Evolutionary conservation across 2,888 invertebrate genomes (phyloP), one percentile per base, ranked within the genome.

Genomic region (Polydrusus cervinus): DNA sequence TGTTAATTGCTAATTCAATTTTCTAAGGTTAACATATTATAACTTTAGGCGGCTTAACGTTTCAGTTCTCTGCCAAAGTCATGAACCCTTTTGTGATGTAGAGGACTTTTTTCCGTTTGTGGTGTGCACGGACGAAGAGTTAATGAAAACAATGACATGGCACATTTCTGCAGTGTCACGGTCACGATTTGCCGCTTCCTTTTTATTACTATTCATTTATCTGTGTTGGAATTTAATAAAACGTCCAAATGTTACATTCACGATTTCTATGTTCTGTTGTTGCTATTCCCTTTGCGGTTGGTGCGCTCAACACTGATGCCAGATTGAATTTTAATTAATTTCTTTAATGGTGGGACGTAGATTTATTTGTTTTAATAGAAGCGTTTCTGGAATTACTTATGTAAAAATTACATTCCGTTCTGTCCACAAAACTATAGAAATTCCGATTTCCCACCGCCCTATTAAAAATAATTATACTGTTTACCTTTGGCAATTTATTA

Each of bases 161-260:
- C 76, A 73, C 73, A 76, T 68, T 76, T 76, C 65, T 68, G 70
- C 76, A 70, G 76, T 76, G 76, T 76, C 76, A 76, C 73, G 76
- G 76, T 73, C 76, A 76, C 76, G 73, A 76, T 55, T 57, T 69
- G 75, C 76, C 70, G 65, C 73, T 76, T 73, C 72, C 73, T 76
- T 76, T 76, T 76, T 76, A 72, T 76, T 76, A 68, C 73, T 73
- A 76, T 76, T 76, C 76, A 76, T 76, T 76, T 76, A 76, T 76
- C 76, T 73, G 72, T 70, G 72, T 69, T 76, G 76, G 76, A 76
- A 76, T 76, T 76, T 76, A 76, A 76, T 76, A 76, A 76, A 76
- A 76, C 73, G 70, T 76, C 69, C 72, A 76, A 76, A 76, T 76
- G 72, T 71, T 75, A 72, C 72, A 76, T 76, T 72, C 76, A 76